These are phyloP conservation scores for Oxyura jamaicensis DNA, from an alignment of 2,113 vertebrate species.

Conservation along the genomic window DNA sequence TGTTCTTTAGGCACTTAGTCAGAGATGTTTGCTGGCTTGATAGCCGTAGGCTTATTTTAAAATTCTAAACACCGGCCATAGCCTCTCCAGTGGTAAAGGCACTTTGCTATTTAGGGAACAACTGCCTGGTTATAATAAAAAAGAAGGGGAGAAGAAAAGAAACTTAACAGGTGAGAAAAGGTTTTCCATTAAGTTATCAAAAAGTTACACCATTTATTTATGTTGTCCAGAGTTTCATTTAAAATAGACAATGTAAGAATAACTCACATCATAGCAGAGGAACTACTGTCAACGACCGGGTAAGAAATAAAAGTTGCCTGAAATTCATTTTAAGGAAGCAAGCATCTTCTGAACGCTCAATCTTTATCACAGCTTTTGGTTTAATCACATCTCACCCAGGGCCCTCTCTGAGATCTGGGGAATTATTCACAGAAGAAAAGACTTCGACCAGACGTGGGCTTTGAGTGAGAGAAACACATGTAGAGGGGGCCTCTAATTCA, in stretches of 20 bases:
- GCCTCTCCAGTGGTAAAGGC: slow-evolving; percentile 20
- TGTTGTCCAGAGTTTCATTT: slow-evolving; percentile 28
- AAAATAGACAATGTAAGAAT: slow-evolving; percentile 28
- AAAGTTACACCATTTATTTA: slow-evolving; percentile 42
- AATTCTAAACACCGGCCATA: slow-evolving; percentile 16
- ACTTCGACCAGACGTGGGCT: not conserved
- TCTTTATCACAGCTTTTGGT: not conserved
- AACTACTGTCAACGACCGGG: not conserved
- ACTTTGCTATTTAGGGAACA: slow-evolving; percentile 62
- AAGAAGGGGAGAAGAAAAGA: slow-evolving; percentile 48
- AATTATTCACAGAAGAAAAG: not conserved
- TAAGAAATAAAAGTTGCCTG: not conserved
- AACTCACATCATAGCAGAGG: not conserved
- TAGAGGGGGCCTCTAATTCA: not conserved
- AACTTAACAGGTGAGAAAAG: slow-evolving; percentile 7
- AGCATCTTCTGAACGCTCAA: not conserved
- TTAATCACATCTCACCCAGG: not conserved
- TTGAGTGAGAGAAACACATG: not conserved
- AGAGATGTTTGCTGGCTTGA: slow-evolving; percentile 65
- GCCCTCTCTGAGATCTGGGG: not conserved
- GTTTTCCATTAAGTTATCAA: slow-evolving; percentile 32
- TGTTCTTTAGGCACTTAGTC: slow-evolving; percentile 56
- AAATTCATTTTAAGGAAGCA: not conserved
- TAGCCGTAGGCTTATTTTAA: slow-evolving; percentile 31
- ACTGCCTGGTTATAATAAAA: slow-evolving; percentile 25